Conservation (phyloP, 2,888 invertebrate species). For the Tipula helvola region DNA sequence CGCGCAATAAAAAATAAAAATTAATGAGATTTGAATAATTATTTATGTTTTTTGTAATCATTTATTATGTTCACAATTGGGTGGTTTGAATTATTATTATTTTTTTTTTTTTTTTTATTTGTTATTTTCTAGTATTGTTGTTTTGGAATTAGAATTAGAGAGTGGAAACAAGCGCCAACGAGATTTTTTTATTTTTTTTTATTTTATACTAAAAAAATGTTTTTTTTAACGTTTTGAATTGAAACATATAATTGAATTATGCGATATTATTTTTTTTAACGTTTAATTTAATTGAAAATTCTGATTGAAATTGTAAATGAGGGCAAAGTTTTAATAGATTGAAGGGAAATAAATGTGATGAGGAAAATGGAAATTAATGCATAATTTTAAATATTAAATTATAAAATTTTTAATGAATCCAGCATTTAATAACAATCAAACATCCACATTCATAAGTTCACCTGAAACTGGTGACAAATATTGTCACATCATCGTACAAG, state of each 20-base stretch:
- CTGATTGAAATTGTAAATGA: not conserved
- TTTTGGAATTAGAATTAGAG: not conserved
- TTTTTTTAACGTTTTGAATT: not conserved
- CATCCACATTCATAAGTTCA: no score
- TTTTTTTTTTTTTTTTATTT: not conserved
- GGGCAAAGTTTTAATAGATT: not conserved
- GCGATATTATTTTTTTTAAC: not conserved
- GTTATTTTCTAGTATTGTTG: not conserved
- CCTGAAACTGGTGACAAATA: no score
- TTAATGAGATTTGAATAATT: not conserved
- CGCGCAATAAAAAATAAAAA: not conserved
- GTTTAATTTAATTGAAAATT: not conserved
- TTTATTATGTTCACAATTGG: not conserved
- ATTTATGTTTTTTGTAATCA: not conserved
- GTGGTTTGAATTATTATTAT: not conserved
- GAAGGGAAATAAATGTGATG: no score
- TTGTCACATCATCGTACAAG: no score
- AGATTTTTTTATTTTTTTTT: not conserved
- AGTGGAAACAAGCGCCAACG: not conserved
- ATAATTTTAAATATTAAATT: no score
- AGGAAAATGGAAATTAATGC: no score
- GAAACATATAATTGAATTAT: not conserved
- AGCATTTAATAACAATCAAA: no score
- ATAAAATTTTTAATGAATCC: no score
- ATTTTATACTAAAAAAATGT: not conserved